A percentile compares a stretch with the other conserved stretches of the same genome.
phyloP scores from a whole-genome alignment of 2,113 vertebrate genomes.

The Chinchilla lanigera region DNA sequence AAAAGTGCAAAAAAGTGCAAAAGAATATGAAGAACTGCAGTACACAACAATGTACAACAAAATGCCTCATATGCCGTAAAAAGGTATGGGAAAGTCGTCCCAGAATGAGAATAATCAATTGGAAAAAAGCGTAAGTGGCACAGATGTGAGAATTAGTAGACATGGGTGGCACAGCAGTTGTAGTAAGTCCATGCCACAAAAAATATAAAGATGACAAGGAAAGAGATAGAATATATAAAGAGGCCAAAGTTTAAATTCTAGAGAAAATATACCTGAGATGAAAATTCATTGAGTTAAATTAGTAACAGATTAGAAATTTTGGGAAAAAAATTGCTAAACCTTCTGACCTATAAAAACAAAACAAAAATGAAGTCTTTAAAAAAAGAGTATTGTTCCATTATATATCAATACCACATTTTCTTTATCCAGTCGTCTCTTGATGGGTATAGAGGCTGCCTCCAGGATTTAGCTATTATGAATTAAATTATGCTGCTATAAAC shows the following conservation, averaged over 20 bases:
- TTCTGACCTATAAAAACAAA: not conserved
- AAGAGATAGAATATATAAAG: not conserved
- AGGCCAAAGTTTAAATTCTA: not conserved
- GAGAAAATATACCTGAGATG: not conserved
- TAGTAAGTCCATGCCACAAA: not conserved
- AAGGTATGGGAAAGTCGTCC: not conserved
- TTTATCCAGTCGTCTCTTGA: not conserved
- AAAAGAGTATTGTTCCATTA: not conserved
- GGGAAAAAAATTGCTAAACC: not conserved
- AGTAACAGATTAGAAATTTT: not conserved
- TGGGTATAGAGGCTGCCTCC: not conserved
- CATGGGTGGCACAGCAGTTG: not conserved
- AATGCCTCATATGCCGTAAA: not conserved
- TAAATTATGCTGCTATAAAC: not conserved
- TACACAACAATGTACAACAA: not conserved
- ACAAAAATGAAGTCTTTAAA: not conserved
- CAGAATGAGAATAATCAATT: not conserved
- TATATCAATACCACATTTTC: not conserved
- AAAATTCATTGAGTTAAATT: not conserved
- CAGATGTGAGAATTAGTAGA: not conserved
- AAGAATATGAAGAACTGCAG: not conserved
- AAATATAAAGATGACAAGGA: not conserved
- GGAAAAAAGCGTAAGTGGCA: not conserved
- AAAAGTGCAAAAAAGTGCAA: not conserved
- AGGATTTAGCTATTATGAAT: not conserved